Base-by-base conservation (phyloP, 1,140 invertebrate species). In the Acyrthosiphon pisum region DNA sequence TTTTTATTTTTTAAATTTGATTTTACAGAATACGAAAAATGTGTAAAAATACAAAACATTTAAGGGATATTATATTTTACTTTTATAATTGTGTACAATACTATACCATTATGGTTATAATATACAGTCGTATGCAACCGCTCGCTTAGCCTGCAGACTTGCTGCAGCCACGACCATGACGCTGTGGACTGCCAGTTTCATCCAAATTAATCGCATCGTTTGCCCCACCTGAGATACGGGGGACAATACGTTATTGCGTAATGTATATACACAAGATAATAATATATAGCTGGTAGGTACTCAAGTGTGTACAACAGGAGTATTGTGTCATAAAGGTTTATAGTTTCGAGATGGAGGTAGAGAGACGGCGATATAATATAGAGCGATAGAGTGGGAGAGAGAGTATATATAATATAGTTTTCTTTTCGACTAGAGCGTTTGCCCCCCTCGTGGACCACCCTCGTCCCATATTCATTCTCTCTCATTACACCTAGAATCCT, bases 21-120 rank as follows among this genome's bases (percentile, higher is more conserved):
- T 76, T 76, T 76, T n/a, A 76, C 30, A 30, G 14, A 76, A n/a
- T 20, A n/a, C 60, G 14, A 68, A 68, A 18, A 68, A 68, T 6
- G 60, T 68, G 60, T 76, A 76, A 76, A n/a, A 76, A 76, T n/a
- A 76, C 60, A 76, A 76, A 76, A 76, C 60, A 20, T 76, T 30
- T 68, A 68, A n/a, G 26, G 14, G 3, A 68, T 41, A 41, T 46
- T 46, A 44, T 48, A 50, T 50, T n/a, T 76, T n/a, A 4, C 60
- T n/a, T 76, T n/a, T 18, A 76, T 76, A 76, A 18, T 76, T n/a
- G n/a, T n/a, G 14, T n/a, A 76, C 18, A 6, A 76, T 76, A n/a
- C 8, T 9, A 56, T 76, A 35, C 18, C 18, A 18, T 76, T 76
- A 76, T 76, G 14, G n/a, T 30, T 68, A 9, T 68, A 56, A 20